A percentile compares a stretch with the other conserved stretches of the same genome.
Conservation (phyloP, 1,140 invertebrate species). For the Apis florea region DNA sequence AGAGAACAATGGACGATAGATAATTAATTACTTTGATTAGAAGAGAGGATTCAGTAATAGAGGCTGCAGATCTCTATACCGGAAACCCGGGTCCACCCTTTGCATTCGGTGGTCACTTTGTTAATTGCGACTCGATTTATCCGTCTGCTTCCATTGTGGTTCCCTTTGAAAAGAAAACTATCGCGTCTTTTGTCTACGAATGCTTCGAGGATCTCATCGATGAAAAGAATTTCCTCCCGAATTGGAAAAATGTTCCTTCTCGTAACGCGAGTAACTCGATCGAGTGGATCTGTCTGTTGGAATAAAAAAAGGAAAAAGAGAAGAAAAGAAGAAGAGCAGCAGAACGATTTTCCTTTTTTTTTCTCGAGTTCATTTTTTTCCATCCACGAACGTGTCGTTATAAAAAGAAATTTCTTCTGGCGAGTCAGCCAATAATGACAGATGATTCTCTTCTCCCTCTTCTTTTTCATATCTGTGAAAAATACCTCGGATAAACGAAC, state of each 20-base stretch:
- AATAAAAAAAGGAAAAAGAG: no score
- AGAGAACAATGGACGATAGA: conserved; percentile 12
- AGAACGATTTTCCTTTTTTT: conserved; percentile 33
- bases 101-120: conserved; percentile 42
- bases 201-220: not conserved
- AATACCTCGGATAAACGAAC: not conserved
- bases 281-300: not conserved
- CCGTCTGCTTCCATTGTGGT: conserved; percentile 15
- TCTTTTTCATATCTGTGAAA: not conserved
- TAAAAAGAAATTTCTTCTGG: conserved; percentile 53
- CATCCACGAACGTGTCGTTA: conserved; percentile 13
- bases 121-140: conserved; percentile 55
- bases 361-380: not conserved
- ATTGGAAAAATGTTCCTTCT: not conserved
- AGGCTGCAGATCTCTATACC: not conserved
- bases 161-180: not conserved
- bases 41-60: not conserved
- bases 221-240: not conserved
- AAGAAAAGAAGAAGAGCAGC: not conserved
- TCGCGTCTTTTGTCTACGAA: not conserved
- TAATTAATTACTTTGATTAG: conserved; percentile 63
- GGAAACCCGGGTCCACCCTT: not conserved
- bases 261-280: not conserved
- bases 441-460: not conserved
- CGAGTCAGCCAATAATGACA: conserved; percentile 36